Percentiles rank a stretch among this genome's conserved stretches.
phyloP scores from a whole-genome alignment of 2,113 vertebrate genomes.

The Xiphophorus hellerii region DNA sequence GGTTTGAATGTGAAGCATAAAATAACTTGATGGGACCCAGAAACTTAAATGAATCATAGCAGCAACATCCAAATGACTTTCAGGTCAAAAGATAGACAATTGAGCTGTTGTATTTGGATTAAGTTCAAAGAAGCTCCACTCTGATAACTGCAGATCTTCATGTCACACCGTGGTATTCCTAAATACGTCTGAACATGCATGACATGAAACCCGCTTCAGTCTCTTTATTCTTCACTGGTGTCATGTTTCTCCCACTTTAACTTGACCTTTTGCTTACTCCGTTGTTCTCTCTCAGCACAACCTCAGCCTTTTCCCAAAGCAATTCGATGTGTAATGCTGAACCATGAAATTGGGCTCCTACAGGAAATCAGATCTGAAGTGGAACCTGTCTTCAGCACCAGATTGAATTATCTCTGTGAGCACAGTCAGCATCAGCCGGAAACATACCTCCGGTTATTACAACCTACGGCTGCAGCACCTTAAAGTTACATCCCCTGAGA shows the following conservation, averaged over 20 bases:
- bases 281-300: background rate
- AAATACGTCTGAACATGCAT: background rate
- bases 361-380: constrained; percentile 1
- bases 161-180: background rate
- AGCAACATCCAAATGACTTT: background rate
- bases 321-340: background rate
- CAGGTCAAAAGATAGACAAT: background rate
- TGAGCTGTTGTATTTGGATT: background rate
- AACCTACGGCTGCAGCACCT: constrained; percentile 25
- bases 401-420: constrained; percentile 22
- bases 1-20: background rate
- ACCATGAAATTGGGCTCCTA: background rate
- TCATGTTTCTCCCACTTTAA: background rate
- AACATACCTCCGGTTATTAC: constrained; percentile 29
- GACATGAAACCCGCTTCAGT: background rate
- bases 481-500: constrained; percentile 35
- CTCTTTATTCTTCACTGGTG: background rate
- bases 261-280: background rate
- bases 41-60: background rate
- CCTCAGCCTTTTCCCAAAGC: background rate
- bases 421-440: constrained; percentile 11
- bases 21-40: background rate
- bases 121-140: too few relatives aligned
- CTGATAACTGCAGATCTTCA: background rate
- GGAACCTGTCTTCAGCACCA: constrained; percentile 11